These are phyloP conservation scores for Pseudachorutes palmiensis DNA, from an alignment of 1,140 invertebrate species.

Conservation along the genomic window DNA sequence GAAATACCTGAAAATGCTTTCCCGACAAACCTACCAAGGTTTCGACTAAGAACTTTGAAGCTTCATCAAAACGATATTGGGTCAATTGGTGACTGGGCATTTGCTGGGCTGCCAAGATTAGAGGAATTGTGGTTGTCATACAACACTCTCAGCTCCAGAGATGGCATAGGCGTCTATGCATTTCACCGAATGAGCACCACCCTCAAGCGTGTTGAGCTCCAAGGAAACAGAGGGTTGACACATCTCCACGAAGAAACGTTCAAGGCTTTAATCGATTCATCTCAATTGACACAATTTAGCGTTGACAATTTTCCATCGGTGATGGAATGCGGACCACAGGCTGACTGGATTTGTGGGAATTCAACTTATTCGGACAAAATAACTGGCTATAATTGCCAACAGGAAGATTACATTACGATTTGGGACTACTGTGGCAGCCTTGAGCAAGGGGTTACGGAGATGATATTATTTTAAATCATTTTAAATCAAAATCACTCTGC, in stretches of 20 bases:
- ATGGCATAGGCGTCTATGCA: not conserved
- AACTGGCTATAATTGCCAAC: not conserved
- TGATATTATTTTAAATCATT: too few relatives aligned
- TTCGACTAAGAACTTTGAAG: not conserved
- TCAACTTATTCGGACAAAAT: not conserved
- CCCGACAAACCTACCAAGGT: not conserved
- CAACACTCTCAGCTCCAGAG: not conserved
- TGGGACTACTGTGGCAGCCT: not conserved
- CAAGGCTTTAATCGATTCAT: not conserved
- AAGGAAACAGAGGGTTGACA: not conserved
- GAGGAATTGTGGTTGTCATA: not conserved
- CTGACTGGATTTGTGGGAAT: not conserved
- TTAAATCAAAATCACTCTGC: too few relatives aligned
- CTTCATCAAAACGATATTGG: not conserved
- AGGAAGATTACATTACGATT: not conserved
- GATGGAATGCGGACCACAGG: not conserved
- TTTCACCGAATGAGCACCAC: not conserved
- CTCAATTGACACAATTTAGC: not conserved
- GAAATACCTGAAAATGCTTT: not conserved
- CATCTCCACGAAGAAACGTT: not conserved
- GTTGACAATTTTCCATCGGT: not conserved
- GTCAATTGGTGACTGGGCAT: not conserved
- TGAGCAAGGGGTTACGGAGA: too few relatives aligned
- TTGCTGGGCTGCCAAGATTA: not conserved
- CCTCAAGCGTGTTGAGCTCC: not conserved